These are phyloP conservation scores for Portunus trituberculatus DNA, from an alignment of 1,140 invertebrate species.

Conservation along the genomic window DNA sequence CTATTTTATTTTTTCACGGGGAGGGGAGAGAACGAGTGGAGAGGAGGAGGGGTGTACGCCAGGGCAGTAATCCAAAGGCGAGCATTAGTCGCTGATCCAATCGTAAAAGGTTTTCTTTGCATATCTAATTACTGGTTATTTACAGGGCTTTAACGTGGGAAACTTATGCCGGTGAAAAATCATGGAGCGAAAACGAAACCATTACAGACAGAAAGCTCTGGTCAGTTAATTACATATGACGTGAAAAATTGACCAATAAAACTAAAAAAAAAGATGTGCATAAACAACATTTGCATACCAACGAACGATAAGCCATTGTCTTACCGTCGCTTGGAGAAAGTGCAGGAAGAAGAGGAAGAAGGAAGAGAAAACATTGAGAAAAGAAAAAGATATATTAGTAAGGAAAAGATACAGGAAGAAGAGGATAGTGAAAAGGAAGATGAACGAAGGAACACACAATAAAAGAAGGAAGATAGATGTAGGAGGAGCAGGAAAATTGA, in stretches of 20 bases:
- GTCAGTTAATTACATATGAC: neutral
- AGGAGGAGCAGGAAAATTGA: too few species aligned
- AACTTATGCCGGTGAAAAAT: neutral
- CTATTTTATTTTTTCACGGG: neutral
- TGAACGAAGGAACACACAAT: too few species aligned
- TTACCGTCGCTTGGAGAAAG: neutral
- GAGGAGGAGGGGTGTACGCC: neutral
- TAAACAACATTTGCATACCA: neutral
- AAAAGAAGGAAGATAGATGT: too few species aligned
- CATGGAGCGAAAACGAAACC: neutral
- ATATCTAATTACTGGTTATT: neutral
- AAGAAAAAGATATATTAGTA: too few species aligned
- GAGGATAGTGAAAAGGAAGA: too few species aligned
- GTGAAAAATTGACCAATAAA: neutral
- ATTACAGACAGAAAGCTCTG: neutral
- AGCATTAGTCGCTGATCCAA: neutral
- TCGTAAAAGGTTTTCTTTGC: neutral
- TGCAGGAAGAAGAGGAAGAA: neutral
- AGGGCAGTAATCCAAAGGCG: neutral
- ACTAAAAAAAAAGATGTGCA: neutral
- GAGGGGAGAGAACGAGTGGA: neutral
- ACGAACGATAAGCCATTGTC: neutral
- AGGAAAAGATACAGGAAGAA: too few species aligned
- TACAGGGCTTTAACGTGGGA: neutral
- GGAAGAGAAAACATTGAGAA: too few species aligned